A percentile compares a stretch with the other conserved stretches of the same genome.
Conservation (phyloP, 1,140 invertebrate genomes). For the Cyphomyrmex costatus region DNA sequence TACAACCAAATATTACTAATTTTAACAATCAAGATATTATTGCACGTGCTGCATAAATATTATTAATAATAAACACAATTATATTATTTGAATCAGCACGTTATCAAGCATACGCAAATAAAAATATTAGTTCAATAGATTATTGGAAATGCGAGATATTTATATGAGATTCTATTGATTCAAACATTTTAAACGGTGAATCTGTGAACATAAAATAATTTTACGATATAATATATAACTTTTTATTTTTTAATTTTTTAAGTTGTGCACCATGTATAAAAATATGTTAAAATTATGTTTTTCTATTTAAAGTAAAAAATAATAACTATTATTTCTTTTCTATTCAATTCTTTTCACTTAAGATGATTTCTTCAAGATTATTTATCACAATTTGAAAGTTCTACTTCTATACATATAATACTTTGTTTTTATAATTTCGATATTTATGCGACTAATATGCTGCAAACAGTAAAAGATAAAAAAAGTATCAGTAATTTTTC, state of each 20-base stretch:
- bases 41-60: neutral
- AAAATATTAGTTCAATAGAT: conserved; percentile 58
- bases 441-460: neutral
- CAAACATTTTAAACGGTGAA: neutral
- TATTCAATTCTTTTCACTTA: neutral
- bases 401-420: neutral
- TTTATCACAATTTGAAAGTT: neutral
- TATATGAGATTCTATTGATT: conserved; percentile 39
- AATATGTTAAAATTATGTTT: conserved; percentile 9
- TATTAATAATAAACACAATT: conserved; percentile 52
- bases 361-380: neutral
- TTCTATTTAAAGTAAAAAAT: neutral
- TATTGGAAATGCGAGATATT: conserved; percentile 46
- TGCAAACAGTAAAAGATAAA: neutral
- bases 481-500: neutral
- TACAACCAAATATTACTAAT: conserved; percentile 25
- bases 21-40: conserved; percentile 34
- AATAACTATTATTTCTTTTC: neutral
- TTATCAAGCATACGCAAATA: conserved; percentile 28
- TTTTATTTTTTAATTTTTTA: too few species aligned
- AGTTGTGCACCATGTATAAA: too few species aligned
- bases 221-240: conserved; percentile 18
- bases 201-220: neutral
- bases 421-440: neutral
- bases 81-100: conserved; percentile 13